Base-by-base conservation (phyloP, 2,113 vertebrate species). In the Aptenodytes forsteri region DNA sequence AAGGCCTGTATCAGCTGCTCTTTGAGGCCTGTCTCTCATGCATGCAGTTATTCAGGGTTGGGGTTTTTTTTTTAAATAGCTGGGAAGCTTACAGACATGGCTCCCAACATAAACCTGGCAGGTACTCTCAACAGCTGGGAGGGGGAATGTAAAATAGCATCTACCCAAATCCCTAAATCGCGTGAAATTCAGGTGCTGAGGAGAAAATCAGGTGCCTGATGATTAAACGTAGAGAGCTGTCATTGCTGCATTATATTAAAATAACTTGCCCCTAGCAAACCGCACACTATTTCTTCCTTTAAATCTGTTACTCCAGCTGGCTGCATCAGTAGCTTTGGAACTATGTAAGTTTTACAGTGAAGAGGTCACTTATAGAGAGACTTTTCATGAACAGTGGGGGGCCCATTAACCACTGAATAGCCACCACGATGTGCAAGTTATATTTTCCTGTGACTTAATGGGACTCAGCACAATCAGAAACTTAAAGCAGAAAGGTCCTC, bases 231-330 rank as follows among this genome's bases (percentile, higher is more conserved):
- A 89, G 92, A 94, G 95, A 96, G 90, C 95, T 98, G 97, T 98
- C 98, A 97, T 96, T 96, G 86, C 70, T 76, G 96, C 80, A 96
- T 98, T 97, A 96, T 96, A 98, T 98, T 97, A 98, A 97, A 98
- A 98, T 98, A 98, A 98, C 95, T 97, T 40, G 98, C 98, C 95
- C 98, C 80, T 72, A 98, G 98, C 97, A 97, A 95, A 96, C 89
- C 1, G 6, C 87, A 76, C 79, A 79, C 89, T 85, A 78, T 98
- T 97, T 98, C 96, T 97, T 95, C 83, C 96, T 96, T 97, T 95
- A 98, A 97, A 98, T 97, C 97, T 97, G 47, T 65, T 91, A 94
- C 97, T 98, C 86, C 32, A 70, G 93, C 95, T 98, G 96, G 94
- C 92, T 97, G 97, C 93, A 73, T 94, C 15, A 27, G 91, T 96